Base-by-base conservation (phyloP, 2,797 vertebrate species). In the Pseudocheirus occidentalis region DNA sequence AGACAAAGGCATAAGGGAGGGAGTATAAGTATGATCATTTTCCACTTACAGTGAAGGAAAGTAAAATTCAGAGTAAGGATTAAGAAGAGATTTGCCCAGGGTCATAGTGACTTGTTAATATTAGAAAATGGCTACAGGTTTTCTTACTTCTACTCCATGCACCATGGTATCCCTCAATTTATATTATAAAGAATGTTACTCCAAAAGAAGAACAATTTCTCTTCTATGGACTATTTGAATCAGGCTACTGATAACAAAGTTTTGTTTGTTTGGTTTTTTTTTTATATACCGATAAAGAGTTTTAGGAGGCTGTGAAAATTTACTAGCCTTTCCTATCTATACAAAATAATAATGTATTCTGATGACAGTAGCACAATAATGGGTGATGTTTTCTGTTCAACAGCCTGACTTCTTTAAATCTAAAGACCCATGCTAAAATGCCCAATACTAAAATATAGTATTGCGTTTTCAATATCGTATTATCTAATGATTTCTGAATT, bases 291-390 rank as follows among this genome's bases (percentile, higher is more conserved):
- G 29, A 91, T 12, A 92, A 66, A 29, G 95, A 90, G n/a, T 93
- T 90, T 94, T 97, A n/a, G 52, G 56, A 95, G 28, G 50, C 92
- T 91, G 58, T 46, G 95, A 94, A 57, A 91, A 92, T 73, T 95
- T 62, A 90, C 29, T 34, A 59, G 90, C 73, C 89, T 94, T 94
- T 13, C 73, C 94, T 7, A 52, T 93, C 92, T 93, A 95, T 94
- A 54, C 90, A 54, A 21, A 93, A 29, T 34, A 24, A 95, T 56
- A 54, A 29, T 87, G 50, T n/a, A 95, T 52, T 73, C 1, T 24
- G 52, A n/a, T 90, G 34, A 40, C 29, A n/a, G 81, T 92, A 91
- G 95, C 87, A 95, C 55, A 91, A 95, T 27, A 55, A 1, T 91
- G 34, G 94, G 34, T 62, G 52, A 28, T 1, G 4, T 21, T 21